These are phyloP conservation scores for Athene noctua DNA, from an alignment of 2,113 vertebrate genomes.

Conservation along the genomic window DNA sequence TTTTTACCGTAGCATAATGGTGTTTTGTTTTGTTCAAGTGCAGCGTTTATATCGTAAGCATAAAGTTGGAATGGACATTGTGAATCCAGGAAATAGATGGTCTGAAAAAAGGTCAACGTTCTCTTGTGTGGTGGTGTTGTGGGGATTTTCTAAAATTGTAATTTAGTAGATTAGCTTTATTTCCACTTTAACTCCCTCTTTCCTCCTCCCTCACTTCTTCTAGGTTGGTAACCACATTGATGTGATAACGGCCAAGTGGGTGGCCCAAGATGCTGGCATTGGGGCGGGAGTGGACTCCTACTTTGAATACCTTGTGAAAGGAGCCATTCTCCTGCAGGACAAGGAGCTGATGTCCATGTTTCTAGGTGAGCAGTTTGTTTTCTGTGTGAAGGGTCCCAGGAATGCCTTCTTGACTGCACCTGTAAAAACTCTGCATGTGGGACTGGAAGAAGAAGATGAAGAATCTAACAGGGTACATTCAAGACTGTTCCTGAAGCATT, in stretches of 20 bases:
- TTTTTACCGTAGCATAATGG: not conserved
- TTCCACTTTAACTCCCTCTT: not conserved
- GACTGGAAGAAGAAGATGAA: not conserved
- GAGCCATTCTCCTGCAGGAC: slow-evolving; percentile 93
- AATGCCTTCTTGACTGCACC: not conserved
- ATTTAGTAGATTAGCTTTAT: not conserved
- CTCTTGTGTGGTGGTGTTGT: not conserved
- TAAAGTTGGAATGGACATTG: not conserved
- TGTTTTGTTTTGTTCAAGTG: not conserved
- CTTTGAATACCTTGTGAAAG: slow-evolving; percentile 97
- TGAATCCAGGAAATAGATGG: not conserved
- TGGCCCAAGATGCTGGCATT: slow-evolving; percentile 95
- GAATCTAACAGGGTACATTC: not conserved
- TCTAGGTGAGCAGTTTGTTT: slow-evolving; percentile 74
- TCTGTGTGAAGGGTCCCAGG: not conserved
- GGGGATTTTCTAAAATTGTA: not conserved
- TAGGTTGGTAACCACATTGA: slow-evolving; percentile 99
- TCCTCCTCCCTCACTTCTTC: not conserved
- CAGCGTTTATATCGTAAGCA: not conserved
- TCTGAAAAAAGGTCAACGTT: not conserved
- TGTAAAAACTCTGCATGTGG: not conserved
- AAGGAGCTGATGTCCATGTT: slow-evolving; percentile 93
- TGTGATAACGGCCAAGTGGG: slow-evolving; percentile 92
- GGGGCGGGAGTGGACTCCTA: slow-evolving; percentile 97
- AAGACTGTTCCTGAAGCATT: not conserved